phyloP scores from a whole-genome alignment of 2,888 invertebrate genomes.

The Thereva unica region DNA sequence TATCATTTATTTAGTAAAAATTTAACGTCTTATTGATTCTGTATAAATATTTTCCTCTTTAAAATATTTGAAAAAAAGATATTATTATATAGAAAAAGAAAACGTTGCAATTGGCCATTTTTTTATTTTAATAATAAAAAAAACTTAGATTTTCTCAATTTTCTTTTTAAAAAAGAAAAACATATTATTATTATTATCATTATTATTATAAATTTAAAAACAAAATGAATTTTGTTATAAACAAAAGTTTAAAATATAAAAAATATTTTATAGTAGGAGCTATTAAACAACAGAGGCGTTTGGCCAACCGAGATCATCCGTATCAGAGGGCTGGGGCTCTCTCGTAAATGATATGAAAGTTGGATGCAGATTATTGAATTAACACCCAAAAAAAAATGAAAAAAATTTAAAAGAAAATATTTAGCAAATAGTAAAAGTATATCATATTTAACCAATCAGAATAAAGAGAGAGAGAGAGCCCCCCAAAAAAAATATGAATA shows the following conservation, averaged over 20 bases:
- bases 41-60: too few relatives aligned
- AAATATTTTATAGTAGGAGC: slow-evolving; percentile 55
- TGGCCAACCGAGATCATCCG: slow-evolving; percentile 88
- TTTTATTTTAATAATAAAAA: too few relatives aligned
- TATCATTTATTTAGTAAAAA: too few relatives aligned
- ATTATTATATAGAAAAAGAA: too few relatives aligned
- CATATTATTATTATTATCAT: slow-evolving; percentile 5
- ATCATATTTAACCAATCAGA: slow-evolving; percentile 15
- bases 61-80: too few relatives aligned
- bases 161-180: slow-evolving; percentile 1
- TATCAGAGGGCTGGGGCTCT: slow-evolving; percentile 95
- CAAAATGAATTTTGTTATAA: slow-evolving; percentile 10
- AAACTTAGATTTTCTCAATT: not conserved
- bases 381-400: slow-evolving; percentile 14
- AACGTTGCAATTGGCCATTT: too few relatives aligned
- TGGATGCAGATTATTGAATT: slow-evolving; percentile 9
- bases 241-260: slow-evolving; percentile 37
- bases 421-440: slow-evolving; percentile 12
- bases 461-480: slow-evolving; percentile 37
- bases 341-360: slow-evolving; percentile 57
- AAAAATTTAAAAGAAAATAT: slow-evolving; percentile 12
- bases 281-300: slow-evolving; percentile 76
- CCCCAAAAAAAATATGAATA: slow-evolving; percentile 33
- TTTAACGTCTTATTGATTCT: too few relatives aligned
- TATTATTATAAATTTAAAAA: slow-evolving; percentile 15